Evolutionary conservation across 2,797 vertebrate species (phyloP), one percentile per base, ranked within the genome.

Genomic region (Paramormyrops hopkinsi): DNA sequence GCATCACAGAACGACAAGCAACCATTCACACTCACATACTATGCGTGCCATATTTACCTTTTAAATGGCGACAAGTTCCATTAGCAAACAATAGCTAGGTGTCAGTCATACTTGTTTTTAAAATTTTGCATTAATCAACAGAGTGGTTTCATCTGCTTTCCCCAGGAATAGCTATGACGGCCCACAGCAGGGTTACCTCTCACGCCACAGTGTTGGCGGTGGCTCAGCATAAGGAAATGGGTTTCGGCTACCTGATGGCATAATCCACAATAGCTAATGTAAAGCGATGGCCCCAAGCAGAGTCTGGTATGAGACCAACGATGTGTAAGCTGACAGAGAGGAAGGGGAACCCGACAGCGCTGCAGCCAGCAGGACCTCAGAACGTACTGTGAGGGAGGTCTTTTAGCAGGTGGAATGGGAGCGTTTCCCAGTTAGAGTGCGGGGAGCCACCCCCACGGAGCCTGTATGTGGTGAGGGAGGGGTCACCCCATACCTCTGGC

Each of bases 201-300:
- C 5, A 37, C 2, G 11, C 33, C 14, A 65, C 59, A 11, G 22
- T 25, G 2, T 29, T 65, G 59, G 65, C 65, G 29, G 17, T 1
- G 37, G 14, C 33, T 79, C 73, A 44, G 41, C 6, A 37, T 17
- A 37, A 73, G 65, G 65, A 73, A 73, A 73, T 37, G 12, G 33
- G 29, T 73, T 46, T 82, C 19, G 7, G 41, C 76, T 44, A 82
- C 76, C 76, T 44, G 76, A 46, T 19, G 76, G 14, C 41, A 44
- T 82, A 82, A 82, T 46, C 76, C 37, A 82, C 76, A 19, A 82
- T 9, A 82, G 76, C 76, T 82, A 82, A 82, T 82, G 41, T 46
- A 82, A 41, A 82, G 41, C 41, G 76, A 82, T 82, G 76, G 41
- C 8, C 76, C 37, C 76, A 44, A 82, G 41, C 76, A n/a, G 76